phyloP scores from a whole-genome alignment of 2,888 invertebrate genomes.

The Keiferia lycopersicella region DNA sequence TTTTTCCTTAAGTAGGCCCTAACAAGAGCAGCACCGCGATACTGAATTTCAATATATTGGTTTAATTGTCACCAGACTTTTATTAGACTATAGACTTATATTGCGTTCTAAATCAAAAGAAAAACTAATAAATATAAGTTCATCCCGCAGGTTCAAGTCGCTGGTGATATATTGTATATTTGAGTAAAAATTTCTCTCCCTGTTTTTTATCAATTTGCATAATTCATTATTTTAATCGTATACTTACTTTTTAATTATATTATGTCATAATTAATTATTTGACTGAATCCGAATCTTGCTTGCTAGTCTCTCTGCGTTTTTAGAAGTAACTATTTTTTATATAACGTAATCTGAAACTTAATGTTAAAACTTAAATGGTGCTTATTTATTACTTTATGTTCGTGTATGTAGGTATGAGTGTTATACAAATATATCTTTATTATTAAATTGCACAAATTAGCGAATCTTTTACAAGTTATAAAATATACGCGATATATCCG shows the following conservation, averaged over 20 bases:
- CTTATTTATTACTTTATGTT: slow-evolving; percentile 30
- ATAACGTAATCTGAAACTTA: slow-evolving; percentile 12
- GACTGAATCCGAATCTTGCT: slow-evolving; percentile 19
- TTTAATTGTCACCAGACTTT: no score
- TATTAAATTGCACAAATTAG: neutral
- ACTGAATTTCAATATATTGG: no score
- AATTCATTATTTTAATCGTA: neutral
- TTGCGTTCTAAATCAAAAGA: no score
- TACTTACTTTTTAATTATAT: neutral
- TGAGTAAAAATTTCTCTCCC: no score
- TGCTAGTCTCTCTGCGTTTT: slow-evolving; percentile 24
- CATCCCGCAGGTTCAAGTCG: no score
- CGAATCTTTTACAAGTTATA: neutral
- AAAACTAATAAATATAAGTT: no score
- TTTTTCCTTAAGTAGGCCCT: neutral
- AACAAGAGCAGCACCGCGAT: neutral
- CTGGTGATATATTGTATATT: no score
- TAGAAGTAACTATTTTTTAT: neutral
- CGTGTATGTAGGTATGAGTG: neutral
- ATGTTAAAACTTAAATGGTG: slow-evolving; percentile 37
- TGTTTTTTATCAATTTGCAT: neutral
- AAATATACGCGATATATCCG: neutral
- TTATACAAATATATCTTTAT: no score
- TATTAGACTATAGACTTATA: no score
- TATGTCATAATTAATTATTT: neutral